Percentiles rank a stretch among this genome's conserved stretches.
phyloP scores from a whole-genome alignment of 2,113 vertebrate species.

The Salvelinus namaycush region DNA sequence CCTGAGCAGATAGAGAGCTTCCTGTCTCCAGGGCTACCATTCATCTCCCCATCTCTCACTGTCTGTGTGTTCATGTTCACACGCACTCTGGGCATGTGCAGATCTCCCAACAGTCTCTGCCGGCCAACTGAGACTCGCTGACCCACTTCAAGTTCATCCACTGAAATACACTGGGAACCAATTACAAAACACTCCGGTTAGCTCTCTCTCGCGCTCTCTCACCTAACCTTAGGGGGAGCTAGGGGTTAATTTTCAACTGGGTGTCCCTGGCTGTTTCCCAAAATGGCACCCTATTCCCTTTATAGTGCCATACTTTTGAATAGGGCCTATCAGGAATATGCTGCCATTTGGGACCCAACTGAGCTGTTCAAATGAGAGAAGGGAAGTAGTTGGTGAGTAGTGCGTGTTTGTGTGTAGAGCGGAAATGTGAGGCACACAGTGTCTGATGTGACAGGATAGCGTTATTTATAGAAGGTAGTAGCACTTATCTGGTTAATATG shows the following conservation, averaged over 20 bases:
- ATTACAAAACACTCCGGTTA: neutral
- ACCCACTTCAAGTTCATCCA: conserved; percentile 37
- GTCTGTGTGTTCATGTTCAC: neutral
- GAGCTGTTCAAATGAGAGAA: no score
- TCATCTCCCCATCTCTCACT: no score
- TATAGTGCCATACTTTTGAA: no score
- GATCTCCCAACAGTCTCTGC: conserved; percentile 4
- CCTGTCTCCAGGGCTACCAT: no score
- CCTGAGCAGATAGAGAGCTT: no score
- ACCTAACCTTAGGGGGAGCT: neutral
- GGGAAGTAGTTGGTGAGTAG: no score
- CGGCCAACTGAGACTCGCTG: conserved; percentile 30
- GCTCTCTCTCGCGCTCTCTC: neutral
- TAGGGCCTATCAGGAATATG: no score
- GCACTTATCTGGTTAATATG: conserved; percentile 47
- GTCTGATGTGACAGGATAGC: conserved; percentile 32
- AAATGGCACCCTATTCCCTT: no score
- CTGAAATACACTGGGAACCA: conserved; percentile 19
- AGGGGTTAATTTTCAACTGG: neutral
- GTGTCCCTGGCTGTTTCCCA: neutral
- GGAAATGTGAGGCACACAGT: conserved; percentile 38
- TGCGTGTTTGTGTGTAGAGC: conserved; percentile 7
- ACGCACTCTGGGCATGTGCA: neutral
- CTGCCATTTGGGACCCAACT: no score
- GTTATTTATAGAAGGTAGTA: conserved; percentile 63